phyloP scores from a whole-genome alignment of 2,888 invertebrate genomes.

The Drosophila algonquin region DNA sequence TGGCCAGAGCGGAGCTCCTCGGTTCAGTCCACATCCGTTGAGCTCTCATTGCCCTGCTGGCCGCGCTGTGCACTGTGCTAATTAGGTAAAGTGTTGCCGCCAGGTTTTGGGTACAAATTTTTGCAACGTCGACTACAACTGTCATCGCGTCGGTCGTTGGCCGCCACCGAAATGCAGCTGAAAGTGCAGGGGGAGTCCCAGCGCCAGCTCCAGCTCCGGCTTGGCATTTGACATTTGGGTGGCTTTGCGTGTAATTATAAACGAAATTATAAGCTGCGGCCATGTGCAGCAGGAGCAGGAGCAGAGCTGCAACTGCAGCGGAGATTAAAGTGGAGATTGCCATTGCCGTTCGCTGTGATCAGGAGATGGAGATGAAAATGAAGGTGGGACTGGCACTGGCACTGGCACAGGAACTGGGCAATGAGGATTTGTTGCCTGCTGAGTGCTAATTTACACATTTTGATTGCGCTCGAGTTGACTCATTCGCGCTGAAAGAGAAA shows the following conservation, averaged over 20 bases:
- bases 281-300: slow-evolving; percentile 18
- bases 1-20: neutral
- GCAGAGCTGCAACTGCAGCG: slow-evolving; percentile 47
- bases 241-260: slow-evolving; percentile 68
- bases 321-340: slow-evolving; percentile 80
- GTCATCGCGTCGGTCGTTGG: slow-evolving; percentile 13
- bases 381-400: too few relatives aligned
- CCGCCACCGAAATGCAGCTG: slow-evolving; percentile 27
- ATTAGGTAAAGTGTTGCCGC: slow-evolving; percentile 70
- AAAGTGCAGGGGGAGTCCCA: slow-evolving; percentile 8
- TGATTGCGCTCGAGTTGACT: slow-evolving; percentile 67
- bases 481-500: too few relatives aligned
- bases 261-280: slow-evolving; percentile 75
- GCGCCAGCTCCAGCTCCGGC: neutral
- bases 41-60: slow-evolving; percentile 7
- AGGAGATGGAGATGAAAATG: neutral
- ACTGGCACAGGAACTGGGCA: slow-evolving; percentile 50
- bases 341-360: slow-evolving; percentile 48
- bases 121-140: slow-evolving; percentile 42
- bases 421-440: slow-evolving; percentile 44
- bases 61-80: slow-evolving; percentile 53
- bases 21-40: slow-evolving; percentile 19
- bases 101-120: slow-evolving; percentile 57
- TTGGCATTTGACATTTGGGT: slow-evolving; percentile 12
- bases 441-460: slow-evolving; percentile 77